These are phyloP conservation scores for Pipistrellus nathusii DNA, from an alignment of 2,797 vertebrate species.

Conservation along the genomic window DNA sequence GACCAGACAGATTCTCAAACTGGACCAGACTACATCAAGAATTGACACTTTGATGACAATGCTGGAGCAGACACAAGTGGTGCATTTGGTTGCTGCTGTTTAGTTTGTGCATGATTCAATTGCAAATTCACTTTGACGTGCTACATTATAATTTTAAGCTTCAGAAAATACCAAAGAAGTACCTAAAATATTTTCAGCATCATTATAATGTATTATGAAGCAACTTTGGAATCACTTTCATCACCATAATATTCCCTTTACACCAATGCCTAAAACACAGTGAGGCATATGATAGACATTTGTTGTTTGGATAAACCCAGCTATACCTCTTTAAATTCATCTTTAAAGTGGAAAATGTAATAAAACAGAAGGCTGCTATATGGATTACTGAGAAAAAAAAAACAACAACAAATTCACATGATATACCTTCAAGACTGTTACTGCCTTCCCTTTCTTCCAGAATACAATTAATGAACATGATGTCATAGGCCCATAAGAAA, in stretches of 20 bases:
- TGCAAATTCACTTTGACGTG: conserved; percentile 15
- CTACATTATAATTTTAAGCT: not conserved
- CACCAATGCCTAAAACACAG: not conserved
- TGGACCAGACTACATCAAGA: not conserved
- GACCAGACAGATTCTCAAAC: not conserved
- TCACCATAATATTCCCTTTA: not conserved
- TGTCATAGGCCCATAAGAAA: not conserved
- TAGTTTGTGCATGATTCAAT: not conserved
- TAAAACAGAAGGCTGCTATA: not conserved
- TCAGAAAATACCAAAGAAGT: not conserved
- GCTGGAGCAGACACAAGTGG: not conserved
- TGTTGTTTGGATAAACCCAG: conserved; percentile 14
- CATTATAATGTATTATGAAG: not conserved
- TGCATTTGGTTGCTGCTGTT: not conserved
- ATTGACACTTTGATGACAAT: not conserved
- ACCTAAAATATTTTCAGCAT: not conserved
- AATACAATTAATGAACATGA: not conserved
- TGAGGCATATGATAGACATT: not conserved
- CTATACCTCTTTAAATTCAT: not conserved
- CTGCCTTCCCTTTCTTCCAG: not conserved
- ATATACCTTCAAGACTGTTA: not conserved
- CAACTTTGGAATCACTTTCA: not conserved
- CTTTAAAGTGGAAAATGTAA: conserved; percentile 37
- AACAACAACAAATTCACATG: not conserved
- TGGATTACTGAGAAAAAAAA: not conserved